Evolutionary conservation across 2,113 vertebrate species (phyloP), one percentile per base, ranked within the genome.

Genomic region (Malurus melanocephalus): DNA sequence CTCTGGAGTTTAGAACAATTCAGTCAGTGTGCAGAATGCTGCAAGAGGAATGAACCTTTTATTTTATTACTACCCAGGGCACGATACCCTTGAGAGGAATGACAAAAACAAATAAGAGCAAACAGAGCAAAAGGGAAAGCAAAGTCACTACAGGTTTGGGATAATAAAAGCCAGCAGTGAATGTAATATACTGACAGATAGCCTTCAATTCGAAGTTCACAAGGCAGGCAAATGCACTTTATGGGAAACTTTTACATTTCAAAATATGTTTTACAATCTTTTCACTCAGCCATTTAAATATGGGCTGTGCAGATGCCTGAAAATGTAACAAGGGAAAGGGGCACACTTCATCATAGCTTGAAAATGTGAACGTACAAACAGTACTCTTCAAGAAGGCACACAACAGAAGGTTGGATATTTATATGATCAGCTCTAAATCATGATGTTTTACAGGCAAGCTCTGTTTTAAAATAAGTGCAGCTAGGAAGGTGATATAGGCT

Each of bases 341-440:
- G 28, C 77, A 90, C n/a, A 76, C 19, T 93, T 88, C 80, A 84
- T 84, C 83, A 81, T 75, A 76, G 59, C 69, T 73, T 69, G 74
- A 73, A 94, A 93, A 92, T 93, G 62, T 57, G 83, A 93, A 89
- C 0, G 53, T 90, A 93, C 93, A 93, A 88, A 88, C 66, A 93
- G 93, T 93, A 84, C 93, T 91, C 17, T 90, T 91, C 86, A 89
- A 1, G 27, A 84, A 95, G 66, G 80, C 76, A 88, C 59, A 59
- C 80, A 93, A 94, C 88, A 96, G 93, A 93, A 96, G 95, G 93
- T 43, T 96, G 88, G 88, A 66, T 93, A 94, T 93, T 93, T 95
- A 88, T 95, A 94, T 26, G 83, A 92, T 90, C 73, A 81, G 62
- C 59, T 91, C 33, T 94, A 95, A 94, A 93, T 72, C 90, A 88